Evolutionary conservation across 1,140 invertebrate genomes (phyloP), one percentile per base, ranked within the genome.

Genomic region (Mercenaria mercenaria): DNA sequence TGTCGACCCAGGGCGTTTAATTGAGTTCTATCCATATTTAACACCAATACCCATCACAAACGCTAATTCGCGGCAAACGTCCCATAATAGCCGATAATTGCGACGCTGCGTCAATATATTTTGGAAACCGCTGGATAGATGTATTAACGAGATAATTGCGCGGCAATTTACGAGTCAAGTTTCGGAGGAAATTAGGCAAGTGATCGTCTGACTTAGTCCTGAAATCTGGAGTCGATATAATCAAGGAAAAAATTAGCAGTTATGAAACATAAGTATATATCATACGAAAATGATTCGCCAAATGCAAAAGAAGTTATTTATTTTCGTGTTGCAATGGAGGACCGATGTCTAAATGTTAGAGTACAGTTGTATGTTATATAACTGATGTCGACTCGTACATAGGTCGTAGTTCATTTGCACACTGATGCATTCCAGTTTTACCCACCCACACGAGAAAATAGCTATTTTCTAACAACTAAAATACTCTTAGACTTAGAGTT

Each of bases 61-160:
- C 64, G 69, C n/a, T 59, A 50, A 87, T 50, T 77, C 52, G 39
- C 72, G 72, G 52, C 74, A 77, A 64, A 20, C 85, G 74, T 61
- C 41, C 67, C 34, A 43, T 87, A 61, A 87, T 87, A 52, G 85
- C 74, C 26, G 74, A 76, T 77, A 87, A 87, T 87, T 77, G 85
- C 56, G 2, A 32, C 37, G n/a, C 52, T 59, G 74, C 74, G 39
- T 61, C 85, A 64, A 64, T 64, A 50, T 67, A 37, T 82, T 67
- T 82, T 64, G 56, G 59, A 82, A 67, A 61, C 61, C 80, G 59
- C 1, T 34, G 50, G 56, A 82, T 82, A 82, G 74, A 47, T 77
- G 74, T 29, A 47, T 50, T 79, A 79, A 79, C 37, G 43, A 79
- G 76, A 79, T 79, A 79, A 79, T 56, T n/a, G 29, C 4, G 43